Base-by-base conservation (phyloP, 2,797 vertebrate species). In the Fringilla coelebs region DNA sequence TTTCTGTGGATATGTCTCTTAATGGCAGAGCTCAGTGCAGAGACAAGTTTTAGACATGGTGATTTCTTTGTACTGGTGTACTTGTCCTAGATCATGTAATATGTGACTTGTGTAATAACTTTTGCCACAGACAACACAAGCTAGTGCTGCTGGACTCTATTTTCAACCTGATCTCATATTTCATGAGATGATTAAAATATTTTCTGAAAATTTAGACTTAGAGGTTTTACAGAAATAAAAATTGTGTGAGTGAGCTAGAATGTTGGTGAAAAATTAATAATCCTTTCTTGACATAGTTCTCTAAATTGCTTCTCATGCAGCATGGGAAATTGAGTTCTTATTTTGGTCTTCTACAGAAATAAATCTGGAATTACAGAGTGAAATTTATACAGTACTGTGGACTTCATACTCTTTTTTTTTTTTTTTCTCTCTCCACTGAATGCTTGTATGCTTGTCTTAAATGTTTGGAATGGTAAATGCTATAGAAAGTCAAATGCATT, bases 321-420 rank as follows among this genome's bases (percentile, higher is more conserved):
- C 36, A 40, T 83, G n/a, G 32, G 71, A 81, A 89, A 88, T 48
- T 12, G 74, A 90, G 63, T 92, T 94, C 86, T 95, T 88, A 70
- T 79, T 90, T 90, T 87, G 55, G 36, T 62, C 77, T 88, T 90
- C 40, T 82, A 13, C 43, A 71, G 61, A 71, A 84, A 82, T 90
- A 71, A 94, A 94, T 58, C 36, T 75, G 55, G 43, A 75, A 36
- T 85, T 74, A 29, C 18, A 76, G 67, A 57, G 45, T 41, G 45
- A 57, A 73, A 76, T 90, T 67, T 40, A 17, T 79, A 22, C 24
- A 34, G n/a, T 38, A 34, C 19, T 5, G 0, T 51, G 55, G 13
- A 40, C 17, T 75, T 78, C 2, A 26, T 40, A 21, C 2, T 63
- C 36, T 29, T 9, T 11, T 8, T 48, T 29, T 7, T 9, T 7